phyloP scores from a whole-genome alignment of 2,797 vertebrate species.

The Tapera naevia region DNA sequence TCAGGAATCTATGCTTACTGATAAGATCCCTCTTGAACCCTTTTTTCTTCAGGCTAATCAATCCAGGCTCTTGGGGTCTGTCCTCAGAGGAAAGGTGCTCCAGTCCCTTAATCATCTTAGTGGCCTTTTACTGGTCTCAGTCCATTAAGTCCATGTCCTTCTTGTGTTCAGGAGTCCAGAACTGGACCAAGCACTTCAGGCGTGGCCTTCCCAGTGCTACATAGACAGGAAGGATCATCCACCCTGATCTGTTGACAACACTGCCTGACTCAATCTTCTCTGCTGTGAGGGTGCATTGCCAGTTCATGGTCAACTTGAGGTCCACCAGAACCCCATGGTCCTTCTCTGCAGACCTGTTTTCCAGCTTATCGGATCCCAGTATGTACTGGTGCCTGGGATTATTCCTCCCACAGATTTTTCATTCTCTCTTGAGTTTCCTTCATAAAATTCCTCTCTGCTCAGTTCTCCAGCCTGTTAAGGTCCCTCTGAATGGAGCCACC shows the following conservation, averaged over 20 bases:
- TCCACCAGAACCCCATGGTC: not conserved
- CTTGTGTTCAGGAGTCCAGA: not conserved
- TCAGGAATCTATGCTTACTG: not conserved
- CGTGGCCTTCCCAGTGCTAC: not conserved
- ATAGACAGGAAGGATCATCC: not conserved
- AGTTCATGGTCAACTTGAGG: not conserved
- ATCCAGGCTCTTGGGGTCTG: not conserved
- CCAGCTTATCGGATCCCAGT: not conserved
- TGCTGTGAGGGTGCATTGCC: rapidly evolving
- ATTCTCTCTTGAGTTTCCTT: not conserved
- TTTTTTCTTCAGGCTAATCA: not conserved
- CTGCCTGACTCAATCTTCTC: not conserved
- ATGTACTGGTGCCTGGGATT: not conserved
- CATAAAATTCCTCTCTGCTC: not conserved
- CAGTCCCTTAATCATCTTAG: not conserved
- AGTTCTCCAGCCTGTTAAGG: not conserved
- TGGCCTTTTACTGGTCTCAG: not conserved
- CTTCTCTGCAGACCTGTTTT: not conserved
- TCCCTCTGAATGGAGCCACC: not conserved
- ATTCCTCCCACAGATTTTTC: not conserved
- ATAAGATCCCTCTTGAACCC: not conserved
- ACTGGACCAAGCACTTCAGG: not conserved
- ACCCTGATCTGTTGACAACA: not conserved
- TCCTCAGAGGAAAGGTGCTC: not conserved
- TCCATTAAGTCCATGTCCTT: not conserved